Evolutionary conservation across 2,113 vertebrate species (phyloP).

Genomic region (Formicarius rufipectus): DNA sequence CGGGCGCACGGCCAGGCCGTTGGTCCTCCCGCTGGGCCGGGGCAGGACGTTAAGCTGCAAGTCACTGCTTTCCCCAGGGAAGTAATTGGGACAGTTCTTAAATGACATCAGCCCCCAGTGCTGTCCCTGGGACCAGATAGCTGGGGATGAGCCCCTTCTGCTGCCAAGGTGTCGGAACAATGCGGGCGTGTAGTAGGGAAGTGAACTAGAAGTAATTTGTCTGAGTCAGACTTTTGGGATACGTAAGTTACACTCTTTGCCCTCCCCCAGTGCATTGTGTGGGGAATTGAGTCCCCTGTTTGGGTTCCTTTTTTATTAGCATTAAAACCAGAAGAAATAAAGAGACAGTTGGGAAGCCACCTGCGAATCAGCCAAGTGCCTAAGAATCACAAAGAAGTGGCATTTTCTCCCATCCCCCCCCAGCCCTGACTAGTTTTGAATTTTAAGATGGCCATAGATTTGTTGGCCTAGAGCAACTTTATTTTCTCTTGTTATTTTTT

Average conservation of each 20-base stretch:
- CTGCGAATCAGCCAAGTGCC: background rate
- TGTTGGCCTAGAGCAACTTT: background rate
- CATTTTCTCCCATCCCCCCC: background rate
- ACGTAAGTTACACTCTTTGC: conserved; percentile 39
- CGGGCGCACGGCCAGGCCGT: background rate
- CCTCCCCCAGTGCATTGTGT: conserved; percentile 59
- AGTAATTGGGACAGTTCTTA: conserved; percentile 67
- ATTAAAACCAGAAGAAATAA: conserved; percentile 43
- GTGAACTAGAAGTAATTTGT: conserved; percentile 79
- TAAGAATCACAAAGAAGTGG: conserved; percentile 17
- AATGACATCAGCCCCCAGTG: background rate
- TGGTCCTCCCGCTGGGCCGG: conserved; percentile 54
- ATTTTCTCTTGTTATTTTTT: background rate
- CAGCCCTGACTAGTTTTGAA: background rate
- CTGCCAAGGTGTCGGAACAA: conserved; percentile 73
- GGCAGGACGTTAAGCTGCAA: conserved; percentile 53
- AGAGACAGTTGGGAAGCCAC: conserved; percentile 63
- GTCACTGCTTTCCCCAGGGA: conserved; percentile 67
- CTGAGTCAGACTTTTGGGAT: conserved; percentile 62
- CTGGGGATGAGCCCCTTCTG: conserved; percentile 52
- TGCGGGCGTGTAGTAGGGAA: conserved; percentile 71
- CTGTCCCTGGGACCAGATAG: conserved; percentile 46
- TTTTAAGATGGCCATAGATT: background rate
- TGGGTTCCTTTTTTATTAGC: conserved; percentile 56
- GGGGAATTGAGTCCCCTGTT: conserved; percentile 17